Conservation (phyloP, 2,888 invertebrate species). For the Hirtodrosophila duncani region DNA sequence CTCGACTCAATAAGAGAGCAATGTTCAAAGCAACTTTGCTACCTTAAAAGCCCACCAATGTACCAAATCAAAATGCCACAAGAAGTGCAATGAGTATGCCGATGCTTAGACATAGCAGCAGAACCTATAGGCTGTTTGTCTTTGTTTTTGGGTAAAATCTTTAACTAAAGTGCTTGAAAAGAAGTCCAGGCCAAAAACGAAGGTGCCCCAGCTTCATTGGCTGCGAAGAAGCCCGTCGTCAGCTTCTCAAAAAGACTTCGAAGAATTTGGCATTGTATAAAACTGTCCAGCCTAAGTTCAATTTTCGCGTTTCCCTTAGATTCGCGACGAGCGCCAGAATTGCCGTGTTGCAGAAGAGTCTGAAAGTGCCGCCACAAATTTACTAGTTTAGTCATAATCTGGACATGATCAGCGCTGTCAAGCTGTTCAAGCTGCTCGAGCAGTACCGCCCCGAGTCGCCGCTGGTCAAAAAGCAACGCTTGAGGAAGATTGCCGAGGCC, state of each 20-base stretch:
- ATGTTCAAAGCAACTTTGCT: too few relatives aligned
- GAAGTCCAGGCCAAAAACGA: constrained; percentile 92
- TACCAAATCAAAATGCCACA: too few relatives aligned
- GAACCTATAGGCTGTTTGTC: too few relatives aligned
- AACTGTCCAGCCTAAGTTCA: constrained; percentile 98
- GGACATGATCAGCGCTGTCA: constrained; percentile 97
- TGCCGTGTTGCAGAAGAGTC: constrained; percentile 94
- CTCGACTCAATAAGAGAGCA: too few relatives aligned
- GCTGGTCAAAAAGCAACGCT: constrained; percentile 92
- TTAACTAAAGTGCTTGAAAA: too few relatives aligned
- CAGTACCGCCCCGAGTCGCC: constrained; percentile 97
- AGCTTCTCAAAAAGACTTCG: constrained; percentile 97
- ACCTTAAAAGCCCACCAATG: too few relatives aligned
- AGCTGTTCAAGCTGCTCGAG: constrained; percentile 96
- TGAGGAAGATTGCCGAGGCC: constrained; percentile 93
- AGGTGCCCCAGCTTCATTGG: constrained; percentile 96
- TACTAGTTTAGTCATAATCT: constrained; percentile 97
- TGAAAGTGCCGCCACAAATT: constrained; percentile 99
- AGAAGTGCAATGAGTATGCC: too few relatives aligned
- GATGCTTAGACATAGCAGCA: too few relatives aligned
- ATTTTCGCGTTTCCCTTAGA: constrained; percentile 99
- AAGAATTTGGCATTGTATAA: constrained; percentile 99
- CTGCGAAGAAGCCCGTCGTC: constrained; percentile 94
- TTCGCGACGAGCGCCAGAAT: constrained; percentile 98
- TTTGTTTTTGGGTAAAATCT: too few relatives aligned